Evolutionary conservation across 2,113 vertebrate species (phyloP).

Genomic region (Ornithorhynchus anatinus): DNA sequence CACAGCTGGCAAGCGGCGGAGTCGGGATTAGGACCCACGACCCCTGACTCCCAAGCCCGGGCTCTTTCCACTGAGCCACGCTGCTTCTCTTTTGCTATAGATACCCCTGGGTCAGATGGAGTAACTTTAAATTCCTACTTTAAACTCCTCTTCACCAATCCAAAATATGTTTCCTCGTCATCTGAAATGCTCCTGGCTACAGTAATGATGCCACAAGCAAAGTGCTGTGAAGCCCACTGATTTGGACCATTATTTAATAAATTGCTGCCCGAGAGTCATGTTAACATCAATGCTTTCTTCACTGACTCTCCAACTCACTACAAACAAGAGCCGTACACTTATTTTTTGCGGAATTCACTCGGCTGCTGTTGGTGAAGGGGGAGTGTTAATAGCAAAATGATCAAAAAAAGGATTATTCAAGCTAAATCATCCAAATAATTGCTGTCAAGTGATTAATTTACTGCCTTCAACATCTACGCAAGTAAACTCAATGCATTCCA

Average conservation of each 20-base stretch:
- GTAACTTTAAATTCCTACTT: not conserved
- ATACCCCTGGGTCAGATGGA: no score
- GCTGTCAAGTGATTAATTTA: constrained; percentile 2
- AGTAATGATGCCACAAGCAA: not conserved
- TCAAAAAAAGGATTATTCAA: constrained; percentile 17
- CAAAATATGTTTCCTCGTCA: accelerated
- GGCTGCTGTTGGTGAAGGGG: not conserved
- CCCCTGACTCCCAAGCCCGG: no score
- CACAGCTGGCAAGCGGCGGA: no score
- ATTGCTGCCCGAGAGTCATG: not conserved
- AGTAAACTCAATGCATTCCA: constrained; percentile 24
- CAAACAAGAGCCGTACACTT: accelerated
- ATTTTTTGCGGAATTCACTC: not conserved
- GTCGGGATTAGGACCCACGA: no score
- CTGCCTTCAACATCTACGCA: constrained; percentile 9
- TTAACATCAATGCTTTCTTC: not conserved
- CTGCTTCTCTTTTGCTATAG: no score
- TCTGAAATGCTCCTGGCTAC: not conserved
- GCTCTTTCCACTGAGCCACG: no score
- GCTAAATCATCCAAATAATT: not conserved
- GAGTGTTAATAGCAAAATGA: constrained; percentile 30
- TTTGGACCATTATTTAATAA: not conserved
- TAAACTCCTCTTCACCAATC: not conserved
- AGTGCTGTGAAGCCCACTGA: not conserved
- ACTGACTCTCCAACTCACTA: not conserved